Percentiles rank a stretch among this genome's conserved stretches.
Conservation (phyloP, 2,888 invertebrate species). For the Leuctra nigra region DNA sequence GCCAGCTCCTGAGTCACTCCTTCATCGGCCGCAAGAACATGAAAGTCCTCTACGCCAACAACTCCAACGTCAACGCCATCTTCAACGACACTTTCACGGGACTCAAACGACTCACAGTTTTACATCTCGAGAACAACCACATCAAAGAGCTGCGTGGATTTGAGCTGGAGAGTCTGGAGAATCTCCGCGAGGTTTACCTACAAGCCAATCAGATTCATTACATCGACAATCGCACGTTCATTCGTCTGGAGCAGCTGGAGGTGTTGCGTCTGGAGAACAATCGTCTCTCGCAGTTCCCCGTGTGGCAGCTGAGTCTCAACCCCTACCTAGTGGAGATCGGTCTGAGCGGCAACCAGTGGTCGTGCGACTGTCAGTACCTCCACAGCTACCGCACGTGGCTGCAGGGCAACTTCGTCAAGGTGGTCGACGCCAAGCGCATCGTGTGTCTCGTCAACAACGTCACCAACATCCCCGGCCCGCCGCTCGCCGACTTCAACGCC, state of each 20-base stretch:
- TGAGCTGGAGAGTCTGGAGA: slow-evolving; percentile 75
- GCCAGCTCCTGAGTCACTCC: slow-evolving; percentile 78
- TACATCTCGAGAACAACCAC: slow-evolving; percentile 84
- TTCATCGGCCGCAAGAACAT: slow-evolving; percentile 90
- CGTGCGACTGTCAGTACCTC: slow-evolving; percentile 82
- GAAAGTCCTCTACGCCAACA: slow-evolving; percentile 79
- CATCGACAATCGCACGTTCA: slow-evolving; percentile 81
- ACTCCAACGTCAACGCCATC: slow-evolving; percentile 76
- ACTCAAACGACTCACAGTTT: slow-evolving; percentile 64
- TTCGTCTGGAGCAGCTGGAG: slow-evolving; percentile 71
- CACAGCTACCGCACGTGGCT: slow-evolving; percentile 75
- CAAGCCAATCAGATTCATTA: slow-evolving; percentile 77
- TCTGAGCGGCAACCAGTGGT: slow-evolving; percentile 80
- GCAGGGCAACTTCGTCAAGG: slow-evolving; percentile 69
- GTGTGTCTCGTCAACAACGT: slow-evolving; percentile 69
- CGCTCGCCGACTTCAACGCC: slow-evolving; percentile 69
- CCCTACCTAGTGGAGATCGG: slow-evolving; percentile 83
- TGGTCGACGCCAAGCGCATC: slow-evolving; percentile 69
- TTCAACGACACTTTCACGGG: slow-evolving; percentile 90
- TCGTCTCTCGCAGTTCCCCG: slow-evolving; percentile 70
- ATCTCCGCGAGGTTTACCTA: slow-evolving; percentile 76
- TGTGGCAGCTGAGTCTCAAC: slow-evolving; percentile 78
- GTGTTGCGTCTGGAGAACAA: slow-evolving; percentile 81
- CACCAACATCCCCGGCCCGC: slow-evolving; percentile 61
- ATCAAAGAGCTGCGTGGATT: slow-evolving; percentile 72